These are phyloP conservation scores for Limanda limanda DNA, from an alignment of 2,113 vertebrate genomes.

Conservation along the genomic window DNA sequence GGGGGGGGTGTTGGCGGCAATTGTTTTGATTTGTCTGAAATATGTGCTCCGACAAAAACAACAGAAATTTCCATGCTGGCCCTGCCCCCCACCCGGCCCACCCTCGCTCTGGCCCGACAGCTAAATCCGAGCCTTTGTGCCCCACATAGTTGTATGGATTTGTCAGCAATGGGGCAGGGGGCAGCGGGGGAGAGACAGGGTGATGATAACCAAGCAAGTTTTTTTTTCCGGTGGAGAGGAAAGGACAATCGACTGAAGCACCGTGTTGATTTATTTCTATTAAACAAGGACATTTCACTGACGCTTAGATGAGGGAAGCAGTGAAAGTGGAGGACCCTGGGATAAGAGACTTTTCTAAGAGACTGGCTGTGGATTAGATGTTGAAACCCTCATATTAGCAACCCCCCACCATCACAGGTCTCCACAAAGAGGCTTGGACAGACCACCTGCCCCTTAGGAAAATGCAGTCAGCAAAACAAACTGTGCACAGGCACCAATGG, in stretches of 20 bases:
- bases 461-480: slow-evolving; percentile 50
- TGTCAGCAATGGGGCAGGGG: slow-evolving; percentile 69
- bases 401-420: slow-evolving; percentile 6
- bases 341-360: slow-evolving; percentile 54
- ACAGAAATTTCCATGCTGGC: slow-evolving; percentile 70
- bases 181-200: slow-evolving; percentile 31
- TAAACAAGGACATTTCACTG: neutral
- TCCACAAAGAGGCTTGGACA: slow-evolving; percentile 64
- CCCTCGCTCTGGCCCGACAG: slow-evolving; percentile 55
- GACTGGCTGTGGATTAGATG: slow-evolving; percentile 56
- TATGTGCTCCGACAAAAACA: slow-evolving; percentile 71
- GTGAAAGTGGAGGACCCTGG: slow-evolving; percentile 36
- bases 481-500: slow-evolving; percentile 21
- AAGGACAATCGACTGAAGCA: slow-evolving; percentile 40
- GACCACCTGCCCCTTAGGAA: slow-evolving; percentile 57
- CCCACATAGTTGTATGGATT: slow-evolving; percentile 79
- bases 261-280: slow-evolving; percentile 24
- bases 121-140: slow-evolving; percentile 82
- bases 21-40: slow-evolving; percentile 78
- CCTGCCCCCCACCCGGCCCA: slow-evolving; percentile 45
- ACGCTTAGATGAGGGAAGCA: slow-evolving; percentile 16
- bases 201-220: slow-evolving; percentile 64
- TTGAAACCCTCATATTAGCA: slow-evolving; percentile 53
- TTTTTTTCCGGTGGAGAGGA: slow-evolving; percentile 53
- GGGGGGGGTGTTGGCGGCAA: slow-evolving; percentile 40